Evolutionary conservation across 2,113 vertebrate genomes (phyloP).

Genomic region (Crypturellus undulatus): DNA sequence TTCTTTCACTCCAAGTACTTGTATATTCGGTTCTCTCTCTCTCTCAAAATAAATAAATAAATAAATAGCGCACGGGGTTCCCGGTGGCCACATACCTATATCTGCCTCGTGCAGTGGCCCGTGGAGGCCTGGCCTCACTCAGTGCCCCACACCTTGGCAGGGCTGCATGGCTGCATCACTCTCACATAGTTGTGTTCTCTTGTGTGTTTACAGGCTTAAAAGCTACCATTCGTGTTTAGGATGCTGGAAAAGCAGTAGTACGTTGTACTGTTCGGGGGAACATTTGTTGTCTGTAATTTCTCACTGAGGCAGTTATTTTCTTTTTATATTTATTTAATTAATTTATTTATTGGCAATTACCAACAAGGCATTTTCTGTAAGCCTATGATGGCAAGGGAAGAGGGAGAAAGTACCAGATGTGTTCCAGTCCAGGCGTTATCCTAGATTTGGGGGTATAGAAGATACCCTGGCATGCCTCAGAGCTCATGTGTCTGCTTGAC

Average conservation of each 20-base stretch:
- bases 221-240: fast-evolving
- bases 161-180: too few species aligned
- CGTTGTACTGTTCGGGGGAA: not conserved
- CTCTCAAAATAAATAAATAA: too few species aligned
- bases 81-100: too few species aligned
- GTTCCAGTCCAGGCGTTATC: not conserved
- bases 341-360: not conserved
- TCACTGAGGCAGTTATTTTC: not conserved
- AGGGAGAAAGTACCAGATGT: fast-evolving
- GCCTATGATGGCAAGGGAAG: too few species aligned
- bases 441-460: not conserved
- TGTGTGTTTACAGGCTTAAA: not conserved
- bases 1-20: too few species aligned
- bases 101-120: too few species aligned
- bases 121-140: too few species aligned
- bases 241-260: not conserved
- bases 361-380: fast-evolving
- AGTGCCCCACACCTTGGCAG: too few species aligned
- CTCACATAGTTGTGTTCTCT: too few species aligned
- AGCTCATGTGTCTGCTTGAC: not conserved
- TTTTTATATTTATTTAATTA: not conserved
- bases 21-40: not conserved
- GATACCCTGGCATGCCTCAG: fast-evolving
- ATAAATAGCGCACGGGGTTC: not conserved
- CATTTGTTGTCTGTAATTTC: fast-evolving